Evolutionary conservation across 1,140 invertebrate species (phyloP).

Genomic region (Liolophura sinensis): DNA sequence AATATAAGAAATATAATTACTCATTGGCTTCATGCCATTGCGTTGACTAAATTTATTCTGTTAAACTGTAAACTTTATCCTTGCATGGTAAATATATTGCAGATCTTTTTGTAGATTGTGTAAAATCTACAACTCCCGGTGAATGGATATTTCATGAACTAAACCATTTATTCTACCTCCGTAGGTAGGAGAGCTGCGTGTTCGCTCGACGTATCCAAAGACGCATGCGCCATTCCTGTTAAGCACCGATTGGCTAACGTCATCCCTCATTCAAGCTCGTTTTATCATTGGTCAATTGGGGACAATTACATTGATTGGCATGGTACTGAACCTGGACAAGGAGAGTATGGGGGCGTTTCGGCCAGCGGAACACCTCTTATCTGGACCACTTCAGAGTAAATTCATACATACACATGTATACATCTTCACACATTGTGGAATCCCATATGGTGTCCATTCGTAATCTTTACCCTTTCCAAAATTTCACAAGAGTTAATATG

Average conservation of each 20-base stretch:
- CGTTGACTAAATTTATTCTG: too few species aligned
- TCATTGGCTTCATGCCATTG: too few species aligned
- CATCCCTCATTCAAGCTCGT: slow-evolving; percentile 19
- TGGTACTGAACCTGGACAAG: slow-evolving; percentile 44
- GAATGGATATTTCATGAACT: too few species aligned
- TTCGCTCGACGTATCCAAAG: background rate
- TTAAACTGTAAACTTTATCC: too few species aligned
- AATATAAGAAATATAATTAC: too few species aligned
- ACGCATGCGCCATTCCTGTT: slow-evolving; percentile 17
- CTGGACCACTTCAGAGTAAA: slow-evolving; percentile 47
- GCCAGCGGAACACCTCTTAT: slow-evolving; percentile 51
- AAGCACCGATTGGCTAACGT: background rate
- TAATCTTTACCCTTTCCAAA: background rate
- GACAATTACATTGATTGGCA: slow-evolving; percentile 54
- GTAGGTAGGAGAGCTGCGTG: too few species aligned
- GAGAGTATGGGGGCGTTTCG: slow-evolving; percentile 33
- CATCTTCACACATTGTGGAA: background rate
- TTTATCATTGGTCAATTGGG: slow-evolving; percentile 46
- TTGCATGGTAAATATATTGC: too few species aligned
- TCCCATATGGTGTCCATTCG: background rate
- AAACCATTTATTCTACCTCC: too few species aligned
- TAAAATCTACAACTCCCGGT: too few species aligned
- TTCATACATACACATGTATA: background rate
- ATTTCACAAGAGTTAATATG: background rate
- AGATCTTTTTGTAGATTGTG: too few species aligned